Conservation (phyloP, 2,113 vertebrate genomes). For the Bolborhynchus lineola region DNA sequence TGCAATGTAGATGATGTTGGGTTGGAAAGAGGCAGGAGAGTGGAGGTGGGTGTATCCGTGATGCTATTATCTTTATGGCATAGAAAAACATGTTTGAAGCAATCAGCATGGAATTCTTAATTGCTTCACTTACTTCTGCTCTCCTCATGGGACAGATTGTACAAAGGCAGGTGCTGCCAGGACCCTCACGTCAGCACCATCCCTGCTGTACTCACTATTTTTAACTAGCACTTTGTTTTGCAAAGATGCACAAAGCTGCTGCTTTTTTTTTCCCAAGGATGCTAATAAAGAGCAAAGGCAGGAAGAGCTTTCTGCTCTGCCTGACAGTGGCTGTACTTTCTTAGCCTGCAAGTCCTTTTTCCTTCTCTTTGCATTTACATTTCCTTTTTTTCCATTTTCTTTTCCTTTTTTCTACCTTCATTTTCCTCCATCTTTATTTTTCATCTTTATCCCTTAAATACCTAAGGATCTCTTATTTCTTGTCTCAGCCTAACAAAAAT, state of each 20-base stretch:
- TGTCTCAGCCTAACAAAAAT: not conserved
- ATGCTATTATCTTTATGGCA: conserved; percentile 86
- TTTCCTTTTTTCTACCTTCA: not conserved
- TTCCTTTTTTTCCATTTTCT: not conserved
- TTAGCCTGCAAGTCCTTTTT: not conserved
- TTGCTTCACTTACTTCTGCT: conserved; percentile 86
- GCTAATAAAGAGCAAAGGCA: conserved; percentile 52
- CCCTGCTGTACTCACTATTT: conserved; percentile 67
- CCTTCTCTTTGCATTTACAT: not conserved
- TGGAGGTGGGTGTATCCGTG: conserved; percentile 63
- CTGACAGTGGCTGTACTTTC: not conserved
- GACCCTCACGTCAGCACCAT: conserved; percentile 71
- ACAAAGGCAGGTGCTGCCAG: conserved; percentile 72
- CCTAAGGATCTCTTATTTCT: not conserved
- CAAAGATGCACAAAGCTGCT: conserved; percentile 65
- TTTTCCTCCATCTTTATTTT: not conserved
- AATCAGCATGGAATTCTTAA: conserved; percentile 92
- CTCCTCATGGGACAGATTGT: conserved; percentile 83
- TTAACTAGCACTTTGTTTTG: conserved; percentile 74
- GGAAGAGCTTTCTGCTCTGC: not conserved
- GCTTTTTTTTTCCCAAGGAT: not conserved
- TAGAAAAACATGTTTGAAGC: conserved; percentile 87
- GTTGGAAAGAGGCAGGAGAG: not conserved
- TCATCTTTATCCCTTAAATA: not conserved
- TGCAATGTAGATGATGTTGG: not conserved